Percentiles rank a stretch among this genome's conserved stretches.
Conservation (phyloP, 2,113 vertebrate species). For the Megaleporinus macrocephalus region DNA sequence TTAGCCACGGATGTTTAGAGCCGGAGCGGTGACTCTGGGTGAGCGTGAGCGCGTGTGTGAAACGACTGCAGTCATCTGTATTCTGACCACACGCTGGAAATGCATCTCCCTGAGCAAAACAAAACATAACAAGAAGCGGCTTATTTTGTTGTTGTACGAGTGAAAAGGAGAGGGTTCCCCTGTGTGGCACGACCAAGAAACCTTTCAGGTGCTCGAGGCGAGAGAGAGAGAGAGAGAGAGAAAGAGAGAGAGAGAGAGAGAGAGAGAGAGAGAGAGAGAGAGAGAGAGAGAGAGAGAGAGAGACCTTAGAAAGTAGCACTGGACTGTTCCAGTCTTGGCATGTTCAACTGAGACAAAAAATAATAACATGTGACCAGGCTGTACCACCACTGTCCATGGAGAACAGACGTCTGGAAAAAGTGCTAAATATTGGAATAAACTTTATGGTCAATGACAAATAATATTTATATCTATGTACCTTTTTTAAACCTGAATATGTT, state of each 20-base stretch:
- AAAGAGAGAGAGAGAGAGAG: neutral
- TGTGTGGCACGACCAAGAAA: neutral
- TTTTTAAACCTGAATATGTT: too few relatives aligned
- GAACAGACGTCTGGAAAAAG: too few relatives aligned
- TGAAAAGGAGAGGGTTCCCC: conserved; percentile 1
- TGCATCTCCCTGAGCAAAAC: conserved; percentile 30
- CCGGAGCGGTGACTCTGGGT: conserved; percentile 3
- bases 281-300: neutral
- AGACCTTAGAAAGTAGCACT: neutral
- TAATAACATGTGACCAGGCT: too few relatives aligned
- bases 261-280: neutral
- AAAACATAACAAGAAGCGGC: conserved; percentile 18
- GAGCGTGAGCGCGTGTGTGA: neutral
- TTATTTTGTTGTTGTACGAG: conserved; percentile 36
- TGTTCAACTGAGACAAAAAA: too few relatives aligned
- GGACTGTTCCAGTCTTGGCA: neutral
- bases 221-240: neutral
- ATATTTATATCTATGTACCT: too few relatives aligned
- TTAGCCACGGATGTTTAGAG: conserved; percentile 33
- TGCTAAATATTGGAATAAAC: too few relatives aligned
- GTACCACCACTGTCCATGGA: too few relatives aligned
- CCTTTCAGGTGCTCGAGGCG: neutral
- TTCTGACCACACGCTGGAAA: conserved; percentile 29
- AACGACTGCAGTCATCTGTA: conserved; percentile 27
- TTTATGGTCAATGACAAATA: too few relatives aligned